Evolutionary conservation across 2,797 vertebrate species (phyloP), one percentile per base, ranked within the genome.

Genomic region (Hoplostethus mediterraneus): DNA sequence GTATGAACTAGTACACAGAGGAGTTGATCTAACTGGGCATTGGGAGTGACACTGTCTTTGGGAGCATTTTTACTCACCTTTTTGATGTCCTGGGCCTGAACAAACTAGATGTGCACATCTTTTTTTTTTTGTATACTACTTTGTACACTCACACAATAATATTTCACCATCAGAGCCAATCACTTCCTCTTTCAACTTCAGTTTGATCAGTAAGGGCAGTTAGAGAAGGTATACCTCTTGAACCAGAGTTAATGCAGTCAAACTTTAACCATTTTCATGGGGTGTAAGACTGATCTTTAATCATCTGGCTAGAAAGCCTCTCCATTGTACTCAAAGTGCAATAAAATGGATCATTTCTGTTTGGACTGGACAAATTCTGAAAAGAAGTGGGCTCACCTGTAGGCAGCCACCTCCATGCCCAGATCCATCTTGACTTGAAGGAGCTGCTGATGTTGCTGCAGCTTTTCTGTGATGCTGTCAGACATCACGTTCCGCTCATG

Each of bases 381-480:
- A 10, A 71, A 54, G 17, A 5, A 44, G 36, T 88, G 4, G 25
- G 62, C 90, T 85, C 93, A 99, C 98, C 97, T 97, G 93, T 99
- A 99, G 10, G 97, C 94, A 31, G 96, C 96, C 82, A 99, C 95
- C 89, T 99, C 98, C 86, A 97, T 92, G 75, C 96, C 95, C 53
- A 99, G 96, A 58, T 96, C 92, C 25, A 95, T 97, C 91, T 98
- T 98, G 84, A 97, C 95, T 87, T 96, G 95, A 73, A 98, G 90
- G 4, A 99, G 96, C 0, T 97, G 94, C 77, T 99, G 96, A 55
- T 97, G 97, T 42, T 99, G 97, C 69, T 84, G 92, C 72, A 97
- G 94, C 81, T 95, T 95, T 49, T 95, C 93, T 0, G 92, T 94
- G 77, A 99, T 95, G 1, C 89, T 91, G 45, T 89, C 63, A 6